Evolutionary conservation across 2,888 invertebrate species (phyloP).

Genomic region (Aromia moschata): DNA sequence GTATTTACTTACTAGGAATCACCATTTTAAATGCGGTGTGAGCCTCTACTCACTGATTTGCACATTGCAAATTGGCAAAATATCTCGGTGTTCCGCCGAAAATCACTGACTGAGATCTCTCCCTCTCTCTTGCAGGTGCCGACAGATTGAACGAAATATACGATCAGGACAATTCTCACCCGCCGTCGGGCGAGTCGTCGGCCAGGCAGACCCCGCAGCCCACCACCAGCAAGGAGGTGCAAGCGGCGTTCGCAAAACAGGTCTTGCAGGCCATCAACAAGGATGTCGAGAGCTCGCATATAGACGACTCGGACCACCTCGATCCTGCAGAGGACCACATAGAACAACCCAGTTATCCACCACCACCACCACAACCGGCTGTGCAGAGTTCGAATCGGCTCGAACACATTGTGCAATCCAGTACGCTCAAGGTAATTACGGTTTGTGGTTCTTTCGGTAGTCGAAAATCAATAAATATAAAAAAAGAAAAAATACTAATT

Average conservation of each 20-base stretch:
- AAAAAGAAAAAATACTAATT: too few species aligned
- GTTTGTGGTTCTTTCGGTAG: too few species aligned
- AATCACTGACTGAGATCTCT: too few species aligned
- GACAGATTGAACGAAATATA: slow-evolving; percentile 62
- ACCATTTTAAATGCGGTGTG: too few species aligned
- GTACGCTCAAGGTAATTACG: slow-evolving; percentile 61
- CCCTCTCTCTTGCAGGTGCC: slow-evolving; percentile 53
- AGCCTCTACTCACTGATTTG: too few species aligned
- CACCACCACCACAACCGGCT: slow-evolving; percentile 41
- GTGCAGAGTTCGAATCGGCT: slow-evolving; percentile 46
- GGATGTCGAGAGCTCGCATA: slow-evolving; percentile 35
- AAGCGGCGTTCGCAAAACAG: slow-evolving; percentile 59
- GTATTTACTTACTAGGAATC: too few species aligned
- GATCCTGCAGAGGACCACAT: slow-evolving; percentile 23
- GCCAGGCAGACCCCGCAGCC: slow-evolving; percentile 65
- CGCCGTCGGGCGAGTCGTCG: slow-evolving; percentile 63
- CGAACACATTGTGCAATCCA: slow-evolving; percentile 56
- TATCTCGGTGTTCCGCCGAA: too few species aligned
- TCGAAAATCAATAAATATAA: too few species aligned
- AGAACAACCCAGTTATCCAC: slow-evolving; percentile 17
- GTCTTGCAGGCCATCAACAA: slow-evolving; percentile 52
- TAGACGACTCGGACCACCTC: slow-evolving; percentile 38
- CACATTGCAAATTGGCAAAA: too few species aligned
- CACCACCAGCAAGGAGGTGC: slow-evolving; percentile 54
- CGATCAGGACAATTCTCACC: slow-evolving; percentile 57